Base-by-base conservation (phyloP, 2,888 invertebrate species). In the Microplitis manilae region DNA sequence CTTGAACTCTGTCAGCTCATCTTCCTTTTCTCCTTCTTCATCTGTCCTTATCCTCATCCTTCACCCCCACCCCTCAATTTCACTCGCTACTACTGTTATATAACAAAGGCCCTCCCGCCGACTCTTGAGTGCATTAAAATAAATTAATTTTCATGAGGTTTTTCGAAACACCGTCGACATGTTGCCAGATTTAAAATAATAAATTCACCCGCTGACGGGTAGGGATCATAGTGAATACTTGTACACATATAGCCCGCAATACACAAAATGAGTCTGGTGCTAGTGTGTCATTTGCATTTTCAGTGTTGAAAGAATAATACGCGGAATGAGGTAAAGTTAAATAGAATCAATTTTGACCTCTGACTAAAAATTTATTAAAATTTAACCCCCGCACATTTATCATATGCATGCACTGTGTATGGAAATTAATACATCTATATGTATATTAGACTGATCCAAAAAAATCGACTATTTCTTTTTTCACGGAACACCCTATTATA, bases 61-160 rank as follows among this genome's bases (percentile, higher is more conserved):
- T 30, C 0, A 30, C 2, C 30, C 30, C 30, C 30, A 30, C 4
- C 30, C 30, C 30, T 30, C 2, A 30, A 30, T 30, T 30, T 30
- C 30, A 40, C 50, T 50, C 50, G 8, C 50, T 50, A 13, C 68
- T 62, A 7, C 39, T 62, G 61, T 60, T 64, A 61, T 75, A 13
- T 75, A 69, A 75, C 68, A 68, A 68, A 75, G 41, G 60, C 15
- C 68, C 38, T 15, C 40, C 39, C 39, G 68, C 50, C 38, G 68
- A 68, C 68, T 69, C 65, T 65, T 30, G 75, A 79, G 79, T 85
- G 84, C 86, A 86, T 86, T 86, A 86, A 86, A 86, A 86, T 86
- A 86, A 86, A 86, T 86, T 86, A 86, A 86, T 86, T 86, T 86
- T 86, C 86, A 86, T 86, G 86, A 86, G 86, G 85, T 85, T 86